Conservation (phyloP, 2,113 vertebrate species). For the Ictidomys tridecemlineatus region DNA sequence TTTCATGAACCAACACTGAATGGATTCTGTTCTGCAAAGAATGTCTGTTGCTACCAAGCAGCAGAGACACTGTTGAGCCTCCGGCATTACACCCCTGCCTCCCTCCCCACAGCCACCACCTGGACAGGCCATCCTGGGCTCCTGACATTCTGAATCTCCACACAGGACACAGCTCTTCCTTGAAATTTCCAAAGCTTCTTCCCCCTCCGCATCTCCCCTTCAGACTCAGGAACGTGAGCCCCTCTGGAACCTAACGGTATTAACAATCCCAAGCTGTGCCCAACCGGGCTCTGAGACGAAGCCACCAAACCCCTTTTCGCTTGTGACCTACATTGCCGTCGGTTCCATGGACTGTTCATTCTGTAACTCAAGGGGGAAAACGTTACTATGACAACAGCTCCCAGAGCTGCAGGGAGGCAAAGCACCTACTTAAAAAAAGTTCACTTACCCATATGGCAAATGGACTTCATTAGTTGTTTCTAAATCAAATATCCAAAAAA, state of each 20-base stretch:
- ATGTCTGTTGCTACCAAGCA: background rate
- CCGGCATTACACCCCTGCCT: background rate
- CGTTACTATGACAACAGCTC: slow-evolving; percentile 85
- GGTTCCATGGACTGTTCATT: slow-evolving; percentile 68
- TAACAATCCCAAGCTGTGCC: background rate
- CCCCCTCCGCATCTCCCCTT: background rate
- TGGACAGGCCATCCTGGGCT: background rate
- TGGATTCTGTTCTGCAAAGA: background rate
- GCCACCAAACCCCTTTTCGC: slow-evolving; percentile 62
- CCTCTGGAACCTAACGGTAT: background rate
- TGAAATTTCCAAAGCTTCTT: background rate
- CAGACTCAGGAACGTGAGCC: background rate
- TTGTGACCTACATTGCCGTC: slow-evolving; percentile 70
- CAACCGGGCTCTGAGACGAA: slow-evolving; percentile 2
- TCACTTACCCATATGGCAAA: slow-evolving; percentile 79
- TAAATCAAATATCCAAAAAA: slow-evolving; percentile 78
- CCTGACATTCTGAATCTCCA: background rate
- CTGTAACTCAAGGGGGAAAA: slow-evolving; percentile 72
- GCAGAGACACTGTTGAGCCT: background rate
- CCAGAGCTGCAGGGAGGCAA: slow-evolving; percentile 77
- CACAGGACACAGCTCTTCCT: background rate
- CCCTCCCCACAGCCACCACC: background rate
- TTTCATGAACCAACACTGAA: background rate
- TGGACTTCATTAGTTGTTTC: slow-evolving; percentile 77
- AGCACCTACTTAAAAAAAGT: slow-evolving; percentile 80